Evolutionary conservation across 1,140 invertebrate species (phyloP), one percentile per base, ranked within the genome.

Genomic region (Drosophila repletoides): DNA sequence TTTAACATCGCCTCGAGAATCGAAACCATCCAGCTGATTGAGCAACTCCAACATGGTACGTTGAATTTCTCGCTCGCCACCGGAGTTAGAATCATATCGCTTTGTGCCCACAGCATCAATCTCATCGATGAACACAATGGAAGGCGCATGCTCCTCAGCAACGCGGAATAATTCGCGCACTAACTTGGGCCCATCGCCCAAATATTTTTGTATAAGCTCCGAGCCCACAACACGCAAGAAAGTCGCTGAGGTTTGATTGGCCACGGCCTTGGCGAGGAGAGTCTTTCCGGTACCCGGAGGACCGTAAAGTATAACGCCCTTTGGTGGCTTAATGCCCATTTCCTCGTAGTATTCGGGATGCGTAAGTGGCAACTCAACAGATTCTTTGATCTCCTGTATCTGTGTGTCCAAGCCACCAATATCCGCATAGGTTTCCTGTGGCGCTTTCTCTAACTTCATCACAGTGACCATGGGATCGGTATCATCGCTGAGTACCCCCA

Each of bases 391-490:
- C 93, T 99, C 99, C 91, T 99, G 98, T 91, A 99, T 99, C 92
- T 99, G 99, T 40, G 97, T 97, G 90, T 99, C 98, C n/a, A 99
- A 92, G 36, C 98, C 98, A 89, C 99, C 99, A 91, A 99, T 99
- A 92, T 99, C 99, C 10, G 98, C 98, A 91, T 99, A 99, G 0
- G 99, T 99, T 92, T 99, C 99, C 91, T 99, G 98, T 6, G 99
- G 99, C 15, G 99, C 99, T 90, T 99, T 99, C 88, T 99, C 99
- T 28, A 99, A 90, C 91, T 99, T 99, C 99, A 99, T 99, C 0
- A 99, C 99, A 22, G 98, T 99, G 1, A 99, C 99, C 98, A 99
- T 99, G 9, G 99, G 99, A 92, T 99, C 99, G n/a, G 98, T 99
- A 89, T 99, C 99, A 92, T 99, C 99, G 28, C 97, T 96, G 17